phyloP scores from a whole-genome alignment of 2,888 invertebrate genomes.

The Conomelus anceps region DNA sequence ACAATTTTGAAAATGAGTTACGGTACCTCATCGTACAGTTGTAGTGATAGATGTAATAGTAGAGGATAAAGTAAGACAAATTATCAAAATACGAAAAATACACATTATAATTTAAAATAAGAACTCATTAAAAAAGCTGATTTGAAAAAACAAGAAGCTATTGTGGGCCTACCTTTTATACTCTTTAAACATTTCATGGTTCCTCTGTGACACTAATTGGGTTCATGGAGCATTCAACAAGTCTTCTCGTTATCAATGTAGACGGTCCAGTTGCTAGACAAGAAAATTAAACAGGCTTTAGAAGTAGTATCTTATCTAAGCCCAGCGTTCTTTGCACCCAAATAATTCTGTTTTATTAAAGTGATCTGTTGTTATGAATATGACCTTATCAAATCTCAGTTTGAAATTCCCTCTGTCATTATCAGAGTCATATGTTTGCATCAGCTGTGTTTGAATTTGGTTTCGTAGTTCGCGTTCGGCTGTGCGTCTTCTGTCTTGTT shows the following conservation, averaged over 20 bases:
- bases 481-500: slow-evolving; percentile 1
- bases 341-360: not conserved
- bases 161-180: not conserved
- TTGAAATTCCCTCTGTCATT: not conserved
- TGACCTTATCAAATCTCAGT: not conserved
- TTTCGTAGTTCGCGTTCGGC: not conserved
- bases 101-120: too few species aligned
- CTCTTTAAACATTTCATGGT: not conserved
- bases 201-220: not conserved
- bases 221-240: not conserved
- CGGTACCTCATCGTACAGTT: too few species aligned
- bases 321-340: not conserved
- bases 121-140: too few species aligned
- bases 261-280: not conserved
- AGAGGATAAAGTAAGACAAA: too few species aligned
- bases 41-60: too few species aligned
- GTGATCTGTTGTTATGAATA: not conserved
- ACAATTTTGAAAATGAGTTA: too few species aligned
- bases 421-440: not conserved
- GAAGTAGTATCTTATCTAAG: not conserved
- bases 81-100: too few species aligned
- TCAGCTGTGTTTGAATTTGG: not conserved
- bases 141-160: too few species aligned
- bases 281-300: not conserved
- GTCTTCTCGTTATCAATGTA: not conserved